Evolutionary conservation across 1,140 invertebrate genomes (phyloP), one percentile per base, ranked within the genome.

Genomic region (Mactra quadrangularis): DNA sequence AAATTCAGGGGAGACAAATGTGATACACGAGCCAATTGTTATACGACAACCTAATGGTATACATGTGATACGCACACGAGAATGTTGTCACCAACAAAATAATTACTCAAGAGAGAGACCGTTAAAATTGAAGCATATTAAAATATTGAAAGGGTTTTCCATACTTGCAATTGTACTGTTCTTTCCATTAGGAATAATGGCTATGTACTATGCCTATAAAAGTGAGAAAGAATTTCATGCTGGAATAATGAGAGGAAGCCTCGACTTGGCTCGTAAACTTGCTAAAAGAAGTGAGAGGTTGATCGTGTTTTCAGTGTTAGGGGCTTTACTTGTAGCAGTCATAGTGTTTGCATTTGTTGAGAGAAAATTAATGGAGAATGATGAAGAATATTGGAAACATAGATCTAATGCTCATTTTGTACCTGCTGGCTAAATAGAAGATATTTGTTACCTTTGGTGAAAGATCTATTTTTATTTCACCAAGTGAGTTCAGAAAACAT

Each of bases 101-200:
- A 52, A 31, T 17, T 45, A 38, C 22, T 38, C 17, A 57, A 45
- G 70, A n/a, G 81, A 79, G 17, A 50, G 60, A 57, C 88, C 88
- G 7, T 59, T 89, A 17, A 83, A 66, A 25, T 57, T 87, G 27
- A 83, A 59, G 29, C 66, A 81, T 71, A 79, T 89, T 3, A 83
- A 68, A 68, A 31, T 86, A 19, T 27, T 87, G 4, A 89, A 88
- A 68, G 59, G 76, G 27, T 86, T 90, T 27, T 85, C 85, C 1
- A 47, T 86, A 29, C 29, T 87, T 2, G 81, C 85, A 6, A 75
- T 83, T 22, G 57, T 88, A 19, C 19, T 88, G 4, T 90, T 90
- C 74, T 89, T 90, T 70, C 89, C 89, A 7, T 76, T 86, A 22
- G 89, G 89, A 9, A 84, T 90, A 11, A 83, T 82, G 0, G 89